Evolutionary conservation across 2,797 vertebrate species (phyloP).

Genomic region (Pampus argenteus): DNA sequence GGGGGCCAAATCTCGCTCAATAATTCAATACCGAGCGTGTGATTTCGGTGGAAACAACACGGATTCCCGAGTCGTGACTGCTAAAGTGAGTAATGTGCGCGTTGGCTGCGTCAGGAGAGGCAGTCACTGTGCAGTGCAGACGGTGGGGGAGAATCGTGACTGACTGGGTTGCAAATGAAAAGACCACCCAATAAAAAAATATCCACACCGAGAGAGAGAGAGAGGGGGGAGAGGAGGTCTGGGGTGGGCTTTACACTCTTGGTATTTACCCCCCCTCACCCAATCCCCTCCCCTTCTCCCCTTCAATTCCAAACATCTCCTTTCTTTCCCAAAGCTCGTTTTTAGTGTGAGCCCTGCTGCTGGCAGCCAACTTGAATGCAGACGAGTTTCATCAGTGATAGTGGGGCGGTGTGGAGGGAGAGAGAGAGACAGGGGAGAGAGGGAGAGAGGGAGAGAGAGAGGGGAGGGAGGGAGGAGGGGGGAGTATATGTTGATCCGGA

Average conservation of each 20-base stretch:
- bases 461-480: slow-evolving; percentile 2
- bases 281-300: slow-evolving; percentile 8
- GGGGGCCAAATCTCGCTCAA: slow-evolving; percentile 85
- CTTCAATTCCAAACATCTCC: slow-evolving; percentile 38
- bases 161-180: slow-evolving; percentile 93
- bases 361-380: slow-evolving; percentile 88
- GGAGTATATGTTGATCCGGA: slow-evolving; percentile 42
- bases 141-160: slow-evolving; percentile 98
- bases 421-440: slow-evolving; percentile 9
- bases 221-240: neutral
- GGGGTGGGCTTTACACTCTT: slow-evolving; percentile 27
- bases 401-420: slow-evolving; percentile 52
- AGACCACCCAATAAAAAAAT: slow-evolving; percentile 68
- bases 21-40: slow-evolving; percentile 90
- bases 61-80: slow-evolving; percentile 99
- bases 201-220: slow-evolving; percentile 18
- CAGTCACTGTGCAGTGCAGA: slow-evolving; percentile 97
- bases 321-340: slow-evolving; percentile 52
- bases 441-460: neutral
- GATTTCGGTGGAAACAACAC: slow-evolving; percentile 92
- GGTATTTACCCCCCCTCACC: slow-evolving; percentile 42
- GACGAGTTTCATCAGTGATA: slow-evolving; percentile 72
- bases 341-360: slow-evolving; percentile 58
- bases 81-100: slow-evolving; percentile 98
- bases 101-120: slow-evolving; percentile 97